Evolutionary conservation across 2,113 vertebrate genomes (phyloP), one percentile per base, ranked within the genome.

Genomic region (Lutjanus erythropterus): DNA sequence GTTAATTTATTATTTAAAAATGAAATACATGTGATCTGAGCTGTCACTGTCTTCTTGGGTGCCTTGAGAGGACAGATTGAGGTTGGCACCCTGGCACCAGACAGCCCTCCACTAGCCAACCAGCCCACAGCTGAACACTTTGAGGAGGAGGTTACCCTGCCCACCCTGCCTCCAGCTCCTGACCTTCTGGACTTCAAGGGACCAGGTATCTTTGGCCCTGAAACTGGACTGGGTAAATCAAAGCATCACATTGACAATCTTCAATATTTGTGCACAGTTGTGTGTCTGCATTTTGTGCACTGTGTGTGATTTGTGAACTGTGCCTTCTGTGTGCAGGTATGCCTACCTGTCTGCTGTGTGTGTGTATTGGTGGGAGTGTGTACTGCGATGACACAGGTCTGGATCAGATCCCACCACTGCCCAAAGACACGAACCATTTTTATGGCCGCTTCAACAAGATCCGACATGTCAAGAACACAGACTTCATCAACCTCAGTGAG

Each of bases 401-500:
- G 44, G 90, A 94, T 39, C 77, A 44, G 47, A 87, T 96, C 15
- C 96, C 96, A 0, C 89, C 71, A 2, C 94, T 97, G 75, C 96
- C 96, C 0, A 94, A 91, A 23, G 93, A 89, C 4, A 96, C 95
- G 6, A 71, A 85, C 1, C 95, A 95, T 89, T 95, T 97, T 18
- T 97, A 96, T 0, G 94, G 94, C 4, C 94, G 95, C 74, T 97
- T 96, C 94, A 97, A 96, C 91, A 94, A 85, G 69, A 96, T 97
- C 78, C 50, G 61, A 0, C 68, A 33, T 0, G 19, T 97, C 73
- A 90, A 81, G 6, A 82, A 89, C 18, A 27, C 23, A 0, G 95
- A 94, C 73, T 96, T 97, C 75, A 18, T 9, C 2, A 94, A 95
- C 66, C 91, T 96, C 53, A 90, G 96, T 96, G 92, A 0, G 95